Conservation (phyloP, 2,797 vertebrate genomes). For the Sebastes nivosus region DNA sequence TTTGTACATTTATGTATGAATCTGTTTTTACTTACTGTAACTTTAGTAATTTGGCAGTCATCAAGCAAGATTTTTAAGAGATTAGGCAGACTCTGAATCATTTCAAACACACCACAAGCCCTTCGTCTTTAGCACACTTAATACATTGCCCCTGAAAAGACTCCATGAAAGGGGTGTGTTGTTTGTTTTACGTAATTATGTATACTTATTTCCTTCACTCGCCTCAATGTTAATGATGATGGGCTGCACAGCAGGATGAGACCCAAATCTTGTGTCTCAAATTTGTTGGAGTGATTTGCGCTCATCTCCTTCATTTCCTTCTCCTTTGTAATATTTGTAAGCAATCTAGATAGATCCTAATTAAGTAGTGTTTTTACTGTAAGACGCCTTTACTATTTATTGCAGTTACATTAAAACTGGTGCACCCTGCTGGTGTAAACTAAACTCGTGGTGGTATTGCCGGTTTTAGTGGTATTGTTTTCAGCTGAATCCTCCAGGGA, state of each 20-base stretch:
- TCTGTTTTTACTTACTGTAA: not conserved
- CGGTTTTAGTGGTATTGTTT: not conserved
- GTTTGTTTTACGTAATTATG: not conserved
- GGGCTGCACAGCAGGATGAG: not conserved
- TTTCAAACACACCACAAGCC: not conserved
- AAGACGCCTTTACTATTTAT: not conserved
- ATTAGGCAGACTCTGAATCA: not conserved
- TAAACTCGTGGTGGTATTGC: not conserved
- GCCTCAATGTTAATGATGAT: constrained; percentile 5
- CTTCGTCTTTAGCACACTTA: not conserved
- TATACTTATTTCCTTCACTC: not conserved
- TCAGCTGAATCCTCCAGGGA: not conserved
- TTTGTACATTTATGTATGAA: not conserved
- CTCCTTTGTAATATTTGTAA: not conserved
- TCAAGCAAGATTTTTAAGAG: not conserved
- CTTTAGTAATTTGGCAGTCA: not conserved
- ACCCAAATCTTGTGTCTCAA: not conserved
- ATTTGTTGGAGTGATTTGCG: not conserved
- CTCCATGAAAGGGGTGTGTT: not conserved
- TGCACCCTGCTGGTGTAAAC: not conserved
- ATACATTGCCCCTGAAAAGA: not conserved
- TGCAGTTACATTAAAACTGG: not conserved
- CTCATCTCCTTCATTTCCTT: not conserved
- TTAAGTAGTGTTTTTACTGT: not conserved
- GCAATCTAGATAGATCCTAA: constrained; percentile 12